A percentile compares a stretch with the other conserved stretches of the same genome.
Conservation (phyloP, 2,888 invertebrate species). For the Trichacis sp. region DNA sequence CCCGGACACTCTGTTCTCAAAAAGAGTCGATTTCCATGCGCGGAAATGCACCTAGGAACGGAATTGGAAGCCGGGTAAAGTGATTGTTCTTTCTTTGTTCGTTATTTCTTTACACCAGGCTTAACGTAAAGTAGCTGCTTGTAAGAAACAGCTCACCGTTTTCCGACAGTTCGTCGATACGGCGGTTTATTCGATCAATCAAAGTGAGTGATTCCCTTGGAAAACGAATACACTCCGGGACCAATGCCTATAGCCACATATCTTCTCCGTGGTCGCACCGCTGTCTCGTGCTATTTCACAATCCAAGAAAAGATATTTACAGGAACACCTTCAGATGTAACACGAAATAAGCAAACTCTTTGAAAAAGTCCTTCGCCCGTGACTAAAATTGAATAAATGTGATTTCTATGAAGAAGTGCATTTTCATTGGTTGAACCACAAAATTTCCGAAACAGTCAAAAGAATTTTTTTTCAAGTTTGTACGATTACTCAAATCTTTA, state of each 20-base stretch:
- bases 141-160: slow-evolving; percentile 31
- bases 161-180: slow-evolving; percentile 39
- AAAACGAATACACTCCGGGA: slow-evolving; percentile 28
- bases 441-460: too few species aligned
- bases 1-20: too few species aligned
- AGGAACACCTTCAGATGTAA: slow-evolving; percentile 3
- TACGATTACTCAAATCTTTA: too few species aligned
- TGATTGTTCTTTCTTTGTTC: slow-evolving; percentile 28
- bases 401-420: too few species aligned
- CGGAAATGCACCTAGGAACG: neutral
- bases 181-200: slow-evolving; percentile 43
- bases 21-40: neutral
- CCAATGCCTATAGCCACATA: slow-evolving; percentile 12
- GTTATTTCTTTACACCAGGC: slow-evolving; percentile 11
- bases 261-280: neutral
- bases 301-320: slow-evolving; percentile 14
- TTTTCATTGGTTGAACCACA: too few species aligned
- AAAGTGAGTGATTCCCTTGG: slow-evolving; percentile 40
- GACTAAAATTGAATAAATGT: too few species aligned
- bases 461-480: too few species aligned
- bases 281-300: slow-evolving; percentile 4
- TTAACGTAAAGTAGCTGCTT: slow-evolving; percentile 33
- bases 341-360: slow-evolving; percentile 4
- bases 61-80: slow-evolving; percentile 8
- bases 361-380: neutral